Evolutionary conservation across 1,140 invertebrate genomes (phyloP), one percentile per base, ranked within the genome.

Genomic region (Heliothis virescens): DNA sequence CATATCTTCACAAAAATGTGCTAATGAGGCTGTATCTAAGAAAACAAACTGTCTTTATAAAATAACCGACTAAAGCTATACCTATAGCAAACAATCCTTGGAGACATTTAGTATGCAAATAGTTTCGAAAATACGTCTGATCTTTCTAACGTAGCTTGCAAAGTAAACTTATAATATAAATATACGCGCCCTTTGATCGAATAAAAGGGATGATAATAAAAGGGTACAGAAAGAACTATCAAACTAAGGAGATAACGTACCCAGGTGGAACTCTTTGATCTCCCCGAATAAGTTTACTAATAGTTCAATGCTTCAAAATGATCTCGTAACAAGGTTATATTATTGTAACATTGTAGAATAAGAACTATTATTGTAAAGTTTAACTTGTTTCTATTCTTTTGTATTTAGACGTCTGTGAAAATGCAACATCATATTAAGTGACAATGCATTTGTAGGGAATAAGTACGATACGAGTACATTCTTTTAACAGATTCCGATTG

Each of bases 131-230:
- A 60, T 26, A 18, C 21, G 15, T 34, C 21, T 29, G 34, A 63
- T 41, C 60, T 16, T 16, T 62, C 34, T 4, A 63, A 9, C 26
- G 10, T 41, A 63, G n/a, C 60, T 9, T 34, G 10, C 60, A 41
- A 63, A 63, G 4, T 63, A 26, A 15, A 41, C 26, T 41, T 41
- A 63, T 63, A 63, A 63, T 15, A 15, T 2, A 21, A 59, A 59
- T 34, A 59, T 34, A 63, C 0, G 60, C 34, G 1, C 7, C 12
- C 3, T 63, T 63, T 63, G 60, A 63, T 16, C 15, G 60, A 41
- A 63, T 63, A 41, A 34, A 63, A 34, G 26, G 21, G 26, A 62
- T 34, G 10, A 34, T 41, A 63, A 29, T 29, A 63, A 63, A 63
- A 13, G 26, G 29, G 34, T n/a, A 16, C 12, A 21, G 15, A 63